phyloP scores from a whole-genome alignment of 2,797 vertebrate species.

The Microctenopoma stevenorrisi region DNA sequence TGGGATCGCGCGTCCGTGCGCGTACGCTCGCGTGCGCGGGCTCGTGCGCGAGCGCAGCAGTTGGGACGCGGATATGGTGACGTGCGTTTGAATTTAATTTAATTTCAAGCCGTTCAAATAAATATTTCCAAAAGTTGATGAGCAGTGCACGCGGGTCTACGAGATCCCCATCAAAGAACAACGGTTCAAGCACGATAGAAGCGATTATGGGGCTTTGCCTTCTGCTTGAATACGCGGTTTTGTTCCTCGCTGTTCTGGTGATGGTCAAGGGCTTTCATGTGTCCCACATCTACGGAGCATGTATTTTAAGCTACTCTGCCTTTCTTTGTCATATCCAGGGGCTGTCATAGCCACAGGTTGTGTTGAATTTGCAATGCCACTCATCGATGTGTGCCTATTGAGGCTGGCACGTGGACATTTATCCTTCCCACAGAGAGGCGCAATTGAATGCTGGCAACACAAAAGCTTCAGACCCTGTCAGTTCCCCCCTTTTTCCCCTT shows the following conservation, averaged over 20 bases:
- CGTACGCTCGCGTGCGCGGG: neutral
- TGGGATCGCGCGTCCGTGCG: constrained; percentile 28
- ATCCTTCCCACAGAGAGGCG: constrained; percentile 81
- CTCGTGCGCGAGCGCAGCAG: neutral
- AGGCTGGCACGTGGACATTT: constrained; percentile 83
- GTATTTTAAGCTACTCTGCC: constrained; percentile 68
- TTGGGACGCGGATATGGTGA: constrained; percentile 14
- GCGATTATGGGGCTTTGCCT: constrained; percentile 41
- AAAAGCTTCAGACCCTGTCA: constrained; percentile 77
- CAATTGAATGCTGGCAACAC: constrained; percentile 78
- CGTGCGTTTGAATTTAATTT: constrained; percentile 17
- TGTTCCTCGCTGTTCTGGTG: constrained; percentile 62
- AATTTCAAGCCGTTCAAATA: constrained; percentile 27
- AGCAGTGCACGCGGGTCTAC: constrained; percentile 22
- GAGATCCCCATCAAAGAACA: constrained; percentile 33
- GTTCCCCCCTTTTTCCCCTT: constrained; percentile 48
- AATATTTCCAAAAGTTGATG: constrained; percentile 36
- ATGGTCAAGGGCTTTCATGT: constrained; percentile 72
- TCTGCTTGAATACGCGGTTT: constrained; percentile 50
- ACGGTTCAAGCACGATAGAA: constrained; percentile 23
- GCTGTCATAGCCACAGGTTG: constrained; percentile 82
- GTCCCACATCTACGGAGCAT: constrained; percentile 55
- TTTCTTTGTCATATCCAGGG: constrained; percentile 74
- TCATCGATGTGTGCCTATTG: constrained; percentile 79
- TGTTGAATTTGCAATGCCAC: constrained; percentile 81